A percentile compares a stretch with the other conserved stretches of the same genome.
Conservation (phyloP, 2,113 vertebrate species). For the Willisornis vidua region DNA sequence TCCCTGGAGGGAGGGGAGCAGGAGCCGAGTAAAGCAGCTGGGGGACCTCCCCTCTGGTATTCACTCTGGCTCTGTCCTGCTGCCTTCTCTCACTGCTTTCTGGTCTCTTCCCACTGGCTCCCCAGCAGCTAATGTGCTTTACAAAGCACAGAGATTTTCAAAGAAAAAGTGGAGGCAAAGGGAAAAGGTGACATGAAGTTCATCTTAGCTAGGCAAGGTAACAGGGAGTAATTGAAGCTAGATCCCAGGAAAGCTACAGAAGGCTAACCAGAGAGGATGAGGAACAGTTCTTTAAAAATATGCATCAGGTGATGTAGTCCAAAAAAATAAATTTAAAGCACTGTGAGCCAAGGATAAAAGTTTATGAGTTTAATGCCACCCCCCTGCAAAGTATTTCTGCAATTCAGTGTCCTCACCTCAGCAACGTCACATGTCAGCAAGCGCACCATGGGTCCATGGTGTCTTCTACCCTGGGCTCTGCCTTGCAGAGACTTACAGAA, state of each 20-base stretch:
- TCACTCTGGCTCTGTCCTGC: fast-evolving
- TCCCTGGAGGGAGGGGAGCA: not conserved
- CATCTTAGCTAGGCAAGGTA: not conserved
- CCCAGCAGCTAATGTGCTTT: not conserved
- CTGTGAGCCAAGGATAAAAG: not conserved
- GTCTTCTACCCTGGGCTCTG: not conserved
- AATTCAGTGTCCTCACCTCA: not conserved
- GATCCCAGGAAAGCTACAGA: not conserved
- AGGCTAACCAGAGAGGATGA: not conserved
- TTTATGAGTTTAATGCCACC: not conserved
- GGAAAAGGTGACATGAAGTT: not conserved
- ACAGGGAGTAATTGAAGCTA: not conserved
- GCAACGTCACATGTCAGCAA: not conserved
- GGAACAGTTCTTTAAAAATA: not conserved
- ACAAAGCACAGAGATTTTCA: not conserved
- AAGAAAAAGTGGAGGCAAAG: not conserved
- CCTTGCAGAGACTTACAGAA: not conserved
- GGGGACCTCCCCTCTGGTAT: not conserved
- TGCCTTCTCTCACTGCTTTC: not conserved
- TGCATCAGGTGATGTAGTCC: not conserved
- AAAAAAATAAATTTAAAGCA: not conserved
- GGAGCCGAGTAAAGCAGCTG: fast-evolving
- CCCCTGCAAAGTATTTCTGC: not conserved
- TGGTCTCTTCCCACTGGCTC: not conserved
- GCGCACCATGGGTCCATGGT: not conserved